A percentile compares a stretch with the other conserved stretches of the same genome.
These are phyloP conservation scores for Chaunax sp. DNA, from an alignment of 2,797 vertebrate species.

Conservation along the genomic window DNA sequence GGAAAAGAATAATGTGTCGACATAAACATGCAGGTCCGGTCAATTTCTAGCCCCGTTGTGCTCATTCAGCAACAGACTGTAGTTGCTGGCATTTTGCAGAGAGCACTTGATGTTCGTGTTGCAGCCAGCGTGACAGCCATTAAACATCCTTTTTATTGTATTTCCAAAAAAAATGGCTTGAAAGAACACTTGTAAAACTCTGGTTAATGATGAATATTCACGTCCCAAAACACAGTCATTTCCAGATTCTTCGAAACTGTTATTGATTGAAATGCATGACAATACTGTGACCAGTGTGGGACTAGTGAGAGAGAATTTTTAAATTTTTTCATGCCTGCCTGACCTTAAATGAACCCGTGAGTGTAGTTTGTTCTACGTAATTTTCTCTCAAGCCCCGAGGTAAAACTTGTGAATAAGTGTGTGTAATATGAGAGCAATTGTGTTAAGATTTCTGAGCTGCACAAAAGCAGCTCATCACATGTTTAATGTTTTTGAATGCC, in stretches of 20 bases:
- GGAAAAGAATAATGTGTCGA: conserved; percentile 55
- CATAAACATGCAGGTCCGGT: conserved; percentile 61
- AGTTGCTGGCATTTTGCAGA: conserved; percentile 43
- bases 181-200: conserved; percentile 16
- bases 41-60: conserved; percentile 40
- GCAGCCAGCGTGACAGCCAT: conserved; percentile 37
- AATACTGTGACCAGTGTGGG: conserved; percentile 34
- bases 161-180: conserved; percentile 9
- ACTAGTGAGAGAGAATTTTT: conserved; percentile 42
- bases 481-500: conserved; percentile 72
- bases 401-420: conserved; percentile 46
- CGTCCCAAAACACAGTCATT: conserved; percentile 23
- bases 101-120: conserved; percentile 52
- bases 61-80: conserved; percentile 45
- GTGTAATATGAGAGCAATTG: conserved; percentile 44
- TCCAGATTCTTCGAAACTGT: conserved; percentile 40
- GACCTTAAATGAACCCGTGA: conserved; percentile 49
- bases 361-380: conserved; percentile 37
- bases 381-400: conserved; percentile 34
- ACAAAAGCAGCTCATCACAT: conserved; percentile 73
- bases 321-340: conserved; percentile 18
- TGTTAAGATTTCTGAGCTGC: conserved; percentile 43
- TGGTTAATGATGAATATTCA: conserved; percentile 35
- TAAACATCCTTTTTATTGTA: conserved; percentile 13
- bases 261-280: conserved; percentile 28